Percentiles rank a stretch among this genome's conserved stretches.
Evolutionary conservation across 1,140 invertebrate genomes (phyloP).

Genomic region (Phocides pigmalion): DNA sequence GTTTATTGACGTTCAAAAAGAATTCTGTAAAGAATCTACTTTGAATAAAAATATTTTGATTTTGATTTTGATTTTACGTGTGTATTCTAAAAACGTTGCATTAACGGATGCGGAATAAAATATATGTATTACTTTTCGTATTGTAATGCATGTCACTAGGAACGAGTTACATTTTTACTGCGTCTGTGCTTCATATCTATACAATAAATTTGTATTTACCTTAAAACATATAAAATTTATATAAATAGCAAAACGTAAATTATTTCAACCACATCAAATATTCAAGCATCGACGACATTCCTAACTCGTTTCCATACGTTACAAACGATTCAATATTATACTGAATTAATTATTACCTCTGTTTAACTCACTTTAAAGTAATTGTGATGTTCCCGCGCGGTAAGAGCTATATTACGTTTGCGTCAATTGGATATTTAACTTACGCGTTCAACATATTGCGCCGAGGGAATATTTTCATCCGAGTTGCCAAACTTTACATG

Average conservation of each 20-base stretch:
- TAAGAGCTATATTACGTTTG: slow-evolving; percentile 39
- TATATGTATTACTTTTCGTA: too few relatives aligned
- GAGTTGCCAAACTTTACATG: slow-evolving; percentile 42
- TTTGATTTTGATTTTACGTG: too few relatives aligned
- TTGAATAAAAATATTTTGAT: too few relatives aligned
- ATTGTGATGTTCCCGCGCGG: slow-evolving; percentile 39
- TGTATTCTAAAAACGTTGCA: too few relatives aligned
- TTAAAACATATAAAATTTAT: too few relatives aligned
- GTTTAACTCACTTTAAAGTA: slow-evolving; percentile 42
- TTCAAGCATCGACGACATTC: background rate
- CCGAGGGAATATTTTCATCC: slow-evolving; percentile 43
- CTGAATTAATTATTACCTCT: slow-evolving; percentile 46
- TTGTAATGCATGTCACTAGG: too few relatives aligned
- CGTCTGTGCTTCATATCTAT: too few relatives aligned
- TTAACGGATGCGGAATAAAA: too few relatives aligned
- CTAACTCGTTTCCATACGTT: background rate
- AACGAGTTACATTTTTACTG: too few relatives aligned
- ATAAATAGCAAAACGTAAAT: background rate
- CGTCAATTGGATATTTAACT: slow-evolving; percentile 44
- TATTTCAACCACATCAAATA: background rate
- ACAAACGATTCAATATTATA: slow-evolving; percentile 38
- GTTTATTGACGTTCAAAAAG: too few relatives aligned
- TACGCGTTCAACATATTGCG: slow-evolving; percentile 32
- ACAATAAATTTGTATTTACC: too few relatives aligned
- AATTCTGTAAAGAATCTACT: too few relatives aligned